Percentiles rank a stretch among this genome's conserved stretches.
These are phyloP conservation scores for Leptopilina drosophilae DNA, from an alignment of 2,888 invertebrate genomes.

Conservation along the genomic window DNA sequence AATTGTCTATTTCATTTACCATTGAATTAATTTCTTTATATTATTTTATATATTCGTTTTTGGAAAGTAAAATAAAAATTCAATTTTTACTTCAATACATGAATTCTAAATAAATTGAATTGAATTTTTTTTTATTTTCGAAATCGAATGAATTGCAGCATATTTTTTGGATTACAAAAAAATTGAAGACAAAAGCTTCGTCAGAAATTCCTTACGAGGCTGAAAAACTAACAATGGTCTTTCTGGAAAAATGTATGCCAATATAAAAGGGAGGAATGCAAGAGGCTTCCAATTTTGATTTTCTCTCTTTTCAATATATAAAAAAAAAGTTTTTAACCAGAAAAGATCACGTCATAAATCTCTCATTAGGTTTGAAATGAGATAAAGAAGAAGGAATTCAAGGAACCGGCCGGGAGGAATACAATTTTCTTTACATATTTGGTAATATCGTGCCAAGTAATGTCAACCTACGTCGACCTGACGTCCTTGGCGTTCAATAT, in stretches of 20 bases:
- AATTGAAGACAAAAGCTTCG: background rate
- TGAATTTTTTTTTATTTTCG: no score
- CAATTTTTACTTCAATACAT: no score
- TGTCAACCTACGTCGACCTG: constrained; percentile 9
- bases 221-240: constrained; percentile 7
- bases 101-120: no score
- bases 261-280: constrained; percentile 3
- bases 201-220: background rate
- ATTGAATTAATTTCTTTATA: no score
- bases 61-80: no score
- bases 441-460: constrained; percentile 2
- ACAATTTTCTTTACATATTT: constrained; percentile 24
- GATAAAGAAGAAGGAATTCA: constrained; percentile 4
- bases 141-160: background rate
- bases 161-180: background rate
- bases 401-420: constrained; percentile 14
- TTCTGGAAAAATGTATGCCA: constrained; percentile 19
- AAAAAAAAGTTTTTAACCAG: background rate
- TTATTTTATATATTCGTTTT: no score
- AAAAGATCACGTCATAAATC: constrained; percentile 29
- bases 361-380: background rate
- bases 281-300: background rate
- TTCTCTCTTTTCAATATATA: no score
- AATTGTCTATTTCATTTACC: no score
- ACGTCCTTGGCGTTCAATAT: constrained; percentile 4